Percentiles rank a stretch among this genome's conserved stretches.
phyloP scores from a whole-genome alignment of 2,888 invertebrate species.

The Leptinotarsa juncta region DNA sequence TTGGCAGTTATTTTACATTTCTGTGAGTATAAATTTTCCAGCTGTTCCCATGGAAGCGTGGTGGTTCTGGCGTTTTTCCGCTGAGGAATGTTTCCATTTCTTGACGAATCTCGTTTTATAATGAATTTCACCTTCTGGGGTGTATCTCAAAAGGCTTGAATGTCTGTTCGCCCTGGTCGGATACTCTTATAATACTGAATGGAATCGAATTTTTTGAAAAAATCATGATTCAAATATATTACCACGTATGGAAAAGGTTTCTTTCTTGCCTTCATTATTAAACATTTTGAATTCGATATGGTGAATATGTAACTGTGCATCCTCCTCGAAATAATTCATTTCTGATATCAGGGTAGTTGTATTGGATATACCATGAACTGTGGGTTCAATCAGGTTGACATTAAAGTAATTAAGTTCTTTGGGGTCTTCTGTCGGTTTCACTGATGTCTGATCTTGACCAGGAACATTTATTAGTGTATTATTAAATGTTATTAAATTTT shows the following conservation, averaged over 20 bases:
- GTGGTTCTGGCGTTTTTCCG: not conserved
- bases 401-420: not conserved
- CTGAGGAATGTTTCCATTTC: not conserved
- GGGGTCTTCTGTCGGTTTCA: not conserved
- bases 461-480: not conserved
- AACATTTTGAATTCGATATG: not conserved
- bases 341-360: too few species aligned
- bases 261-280: conserved; percentile 22
- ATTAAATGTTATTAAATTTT: not conserved
- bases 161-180: not conserved
- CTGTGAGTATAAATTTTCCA: not conserved
- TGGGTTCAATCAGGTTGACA: not conserved
- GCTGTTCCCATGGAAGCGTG: not conserved
- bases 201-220: not conserved
- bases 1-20: not conserved
- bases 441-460: not conserved
- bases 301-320: not conserved
- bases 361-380: not conserved
- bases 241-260: conserved; percentile 37
- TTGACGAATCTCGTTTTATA: not conserved
- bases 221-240: conserved; percentile 28
- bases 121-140: not conserved
- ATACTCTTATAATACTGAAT: not conserved
- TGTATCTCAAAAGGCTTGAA: not conserved
- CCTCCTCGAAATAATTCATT: too few species aligned